A percentile compares a stretch with the other conserved stretches of the same genome.
Evolutionary conservation across 30 jellyfish, hydroid and myxozoan species (phyloP).

Genomic region (Cassiopea xamachana): DNA sequence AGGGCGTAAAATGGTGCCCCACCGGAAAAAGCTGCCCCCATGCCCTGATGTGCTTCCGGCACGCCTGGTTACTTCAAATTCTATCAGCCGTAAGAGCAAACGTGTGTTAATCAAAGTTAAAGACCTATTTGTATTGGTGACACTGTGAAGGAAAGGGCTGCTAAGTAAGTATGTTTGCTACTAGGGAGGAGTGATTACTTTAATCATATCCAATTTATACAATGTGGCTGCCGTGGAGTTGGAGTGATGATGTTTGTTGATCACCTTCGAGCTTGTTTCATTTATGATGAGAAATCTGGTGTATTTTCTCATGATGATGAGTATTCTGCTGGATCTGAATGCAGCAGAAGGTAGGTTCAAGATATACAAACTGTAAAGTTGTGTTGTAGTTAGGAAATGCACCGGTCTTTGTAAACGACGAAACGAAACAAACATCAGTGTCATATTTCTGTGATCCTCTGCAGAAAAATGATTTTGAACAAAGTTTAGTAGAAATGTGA

Average conservation of each 20-base stretch:
- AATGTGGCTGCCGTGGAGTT: conserved; percentile 21
- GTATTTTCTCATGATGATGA: conserved; percentile 27
- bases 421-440: not conserved
- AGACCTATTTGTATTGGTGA: not conserved
- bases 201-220: conserved; percentile 39
- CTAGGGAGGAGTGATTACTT: conserved; percentile 38
- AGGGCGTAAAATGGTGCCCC: too few species aligned
- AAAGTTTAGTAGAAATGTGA: too few species aligned
- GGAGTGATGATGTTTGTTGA: conserved; percentile 31
- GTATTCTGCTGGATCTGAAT: not conserved
- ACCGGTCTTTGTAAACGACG: not conserved
- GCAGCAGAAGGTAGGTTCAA: conserved; percentile 1
- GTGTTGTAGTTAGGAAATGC: not conserved
- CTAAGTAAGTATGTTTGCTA: not conserved
- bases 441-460: not conserved
- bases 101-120: too few species aligned
- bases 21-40: too few species aligned
- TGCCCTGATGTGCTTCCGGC: too few species aligned
- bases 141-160: conserved; percentile 8
- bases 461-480: not conserved
- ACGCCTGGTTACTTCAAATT: too few species aligned
- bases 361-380: not conserved
- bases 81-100: too few species aligned
- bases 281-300: conserved; percentile 19
- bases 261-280: too few species aligned